Conservation (phyloP, 2,113 vertebrate genomes). For the Cettia cetti region DNA sequence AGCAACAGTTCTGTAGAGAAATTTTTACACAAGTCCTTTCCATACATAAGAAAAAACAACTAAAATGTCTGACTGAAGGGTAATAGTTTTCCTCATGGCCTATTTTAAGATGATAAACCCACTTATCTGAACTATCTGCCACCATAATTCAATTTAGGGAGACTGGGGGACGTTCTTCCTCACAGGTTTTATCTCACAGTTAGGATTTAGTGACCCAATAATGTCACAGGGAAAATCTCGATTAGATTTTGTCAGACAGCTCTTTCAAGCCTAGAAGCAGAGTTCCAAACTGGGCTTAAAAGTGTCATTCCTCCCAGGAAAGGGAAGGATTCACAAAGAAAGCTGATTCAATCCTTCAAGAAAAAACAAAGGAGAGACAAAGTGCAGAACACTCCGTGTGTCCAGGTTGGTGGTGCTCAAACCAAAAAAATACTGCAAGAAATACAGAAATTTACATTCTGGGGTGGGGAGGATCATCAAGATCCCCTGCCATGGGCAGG, state of each 20-base stretch:
- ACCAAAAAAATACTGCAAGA: background rate
- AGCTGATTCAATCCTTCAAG: background rate
- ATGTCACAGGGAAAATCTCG: background rate
- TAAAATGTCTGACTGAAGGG: background rate
- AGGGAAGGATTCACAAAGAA: background rate
- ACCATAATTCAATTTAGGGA: background rate
- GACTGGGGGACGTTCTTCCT: background rate
- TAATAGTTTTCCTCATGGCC: background rate
- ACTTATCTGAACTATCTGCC: background rate
- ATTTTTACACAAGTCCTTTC: background rate
- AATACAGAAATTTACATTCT: background rate
- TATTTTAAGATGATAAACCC: background rate
- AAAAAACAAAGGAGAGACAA: background rate
- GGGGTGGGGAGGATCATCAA: background rate
- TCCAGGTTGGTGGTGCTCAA: background rate
- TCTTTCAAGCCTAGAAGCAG: background rate
- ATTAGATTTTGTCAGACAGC: background rate
- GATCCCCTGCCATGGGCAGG: background rate
- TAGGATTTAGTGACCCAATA: constrained; percentile 1
- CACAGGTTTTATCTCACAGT: background rate
- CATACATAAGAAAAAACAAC: background rate
- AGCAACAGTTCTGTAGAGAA: background rate
- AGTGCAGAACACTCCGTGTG: background rate
- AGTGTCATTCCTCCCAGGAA: background rate
- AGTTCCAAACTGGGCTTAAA: background rate